Conservation (phyloP, 2,888 invertebrate genomes). For the Altica lythri region DNA sequence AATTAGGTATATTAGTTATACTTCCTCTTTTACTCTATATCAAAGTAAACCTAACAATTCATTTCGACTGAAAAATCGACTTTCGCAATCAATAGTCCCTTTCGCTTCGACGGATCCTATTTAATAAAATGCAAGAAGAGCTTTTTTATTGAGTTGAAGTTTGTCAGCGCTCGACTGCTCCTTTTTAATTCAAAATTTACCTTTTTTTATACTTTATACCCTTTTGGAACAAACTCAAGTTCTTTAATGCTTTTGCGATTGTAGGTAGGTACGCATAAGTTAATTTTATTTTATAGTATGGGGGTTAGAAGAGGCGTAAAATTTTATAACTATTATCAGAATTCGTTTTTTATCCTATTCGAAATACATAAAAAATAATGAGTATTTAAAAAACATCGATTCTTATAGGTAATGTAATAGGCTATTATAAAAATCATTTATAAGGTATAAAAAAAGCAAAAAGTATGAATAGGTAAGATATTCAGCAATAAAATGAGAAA, state of each 20-base stretch:
- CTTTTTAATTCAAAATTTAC: conserved; percentile 10
- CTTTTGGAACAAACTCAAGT: conserved; percentile 11
- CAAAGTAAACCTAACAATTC: conserved; percentile 5
- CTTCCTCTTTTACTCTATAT: not conserved
- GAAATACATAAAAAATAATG: too few species aligned
- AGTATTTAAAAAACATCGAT: too few species aligned
- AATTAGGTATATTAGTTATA: not conserved
- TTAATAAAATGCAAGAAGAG: conserved; percentile 12
- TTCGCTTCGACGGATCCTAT: conserved; percentile 2
- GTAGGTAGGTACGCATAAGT: not conserved
- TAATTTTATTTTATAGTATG: conserved; percentile 6
- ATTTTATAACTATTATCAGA: too few species aligned
- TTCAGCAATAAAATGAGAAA: too few species aligned
- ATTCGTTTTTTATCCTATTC: too few species aligned
- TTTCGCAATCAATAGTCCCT: conserved; percentile 5
- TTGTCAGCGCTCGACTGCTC: not conserved
- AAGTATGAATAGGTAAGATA: too few species aligned
- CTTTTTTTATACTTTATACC: conserved; percentile 3
- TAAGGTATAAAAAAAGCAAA: too few species aligned
- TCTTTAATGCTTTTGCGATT: too few species aligned
- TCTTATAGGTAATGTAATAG: too few species aligned
- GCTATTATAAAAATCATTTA: too few species aligned
- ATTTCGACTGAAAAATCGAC: conserved; percentile 4
- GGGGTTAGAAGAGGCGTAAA: too few species aligned
- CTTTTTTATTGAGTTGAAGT: conserved; percentile 4